Evolutionary conservation across 2,888 invertebrate species (phyloP).

Genomic region (Stenodera caucasica): DNA sequence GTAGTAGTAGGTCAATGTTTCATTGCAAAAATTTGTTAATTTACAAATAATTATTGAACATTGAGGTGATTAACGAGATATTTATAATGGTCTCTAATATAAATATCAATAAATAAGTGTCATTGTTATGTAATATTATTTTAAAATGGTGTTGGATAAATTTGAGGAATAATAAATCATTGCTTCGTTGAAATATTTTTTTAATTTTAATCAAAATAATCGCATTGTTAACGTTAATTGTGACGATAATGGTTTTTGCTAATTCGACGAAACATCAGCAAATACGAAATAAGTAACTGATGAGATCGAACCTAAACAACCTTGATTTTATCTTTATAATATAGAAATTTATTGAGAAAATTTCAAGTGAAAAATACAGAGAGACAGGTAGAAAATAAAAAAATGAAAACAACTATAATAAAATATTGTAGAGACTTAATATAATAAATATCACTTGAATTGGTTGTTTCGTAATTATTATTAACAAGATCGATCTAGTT

Average conservation of each 20-base stretch:
- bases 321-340: not conserved
- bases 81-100: conserved; percentile 11
- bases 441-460: conserved; percentile 13
- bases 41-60: not conserved
- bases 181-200: not conserved
- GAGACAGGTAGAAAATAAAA: conserved; percentile 7
- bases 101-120: conserved; percentile 23
- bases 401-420: conserved; percentile 18
- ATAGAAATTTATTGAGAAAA: not conserved
- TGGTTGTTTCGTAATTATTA: conserved; percentile 17
- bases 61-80: not conserved
- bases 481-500: conserved; percentile 23
- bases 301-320: not conserved
- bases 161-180: conserved; percentile 14
- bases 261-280: not conserved
- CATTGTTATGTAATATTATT: conserved; percentile 22
- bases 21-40: not conserved
- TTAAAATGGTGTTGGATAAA: conserved; percentile 15
- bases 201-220: not conserved
- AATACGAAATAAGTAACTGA: not conserved
- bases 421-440: conserved; percentile 10
- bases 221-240: no score
- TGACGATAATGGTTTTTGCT: not conserved
- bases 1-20: conserved; percentile 25
- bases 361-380: not conserved